Base-by-base conservation (phyloP, 2,797 vertebrate genomes). In the Eospalax fontanierii region DNA sequence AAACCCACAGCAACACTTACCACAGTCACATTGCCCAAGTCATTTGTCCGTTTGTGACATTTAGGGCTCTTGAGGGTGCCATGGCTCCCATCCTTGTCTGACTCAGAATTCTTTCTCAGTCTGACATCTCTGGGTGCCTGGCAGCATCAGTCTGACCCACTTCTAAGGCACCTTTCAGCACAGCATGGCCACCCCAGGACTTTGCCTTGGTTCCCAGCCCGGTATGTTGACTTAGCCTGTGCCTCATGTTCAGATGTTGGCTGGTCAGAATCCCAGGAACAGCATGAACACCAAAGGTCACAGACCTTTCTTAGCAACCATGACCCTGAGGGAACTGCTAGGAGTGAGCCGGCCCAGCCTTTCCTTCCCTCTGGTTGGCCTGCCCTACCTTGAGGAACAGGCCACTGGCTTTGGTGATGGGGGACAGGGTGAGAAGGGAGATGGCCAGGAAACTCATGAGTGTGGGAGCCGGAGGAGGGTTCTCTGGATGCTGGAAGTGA, bases 101-200 rank as follows among this genome's bases (percentile, higher is more conserved):
- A 96, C 91, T 97, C 96, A 97, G 26, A 90, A 30, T 82, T 75
- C 70, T 88, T 78, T 97, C 94, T 96, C 88, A 61, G 83, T 96
- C 90, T 97, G 92, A 96, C 79, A 74, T 71, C 87, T 87, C 73
- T 4, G 35, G 68, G 81, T 33, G 81, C 63, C 87, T 16, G 33
- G 89, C 54, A 4, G 7, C 70, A 82, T 12, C 74, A 79, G 35
- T 21, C 65, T 84, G 90, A 93, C 95, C 93, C 92, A 93, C 70
- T 96, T 95, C 70, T 87, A 86, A 61, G 61, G 26, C 68, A 80
- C 18, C 19, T 11, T 65, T 54, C 8, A 7, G 63, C 46, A 30
- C 66, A 28, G 59, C 65, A 68, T 16, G 18, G 46, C 59, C 59
- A 21, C 18, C 40, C 6, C 79, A 79, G 28, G 19, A 14, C 18